A percentile compares a stretch with the other conserved stretches of the same genome.
phyloP scores from a whole-genome alignment of 2,113 vertebrate species.

The rabbit (Oryctolagus cuniculus) region mOryCun1.1 NC_091437.1:61527001-61527500 shows the following conservation, averaged over 20 bases:
- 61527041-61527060: background rate
- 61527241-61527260: background rate
- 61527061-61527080: background rate
- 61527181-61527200: background rate
- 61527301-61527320: background rate
- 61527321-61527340: accelerated
- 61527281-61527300: background rate
- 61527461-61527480: too few species aligned
- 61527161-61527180: too few species aligned
- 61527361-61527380: background rate
- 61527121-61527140: too few species aligned
- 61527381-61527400: background rate
- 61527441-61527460: background rate
- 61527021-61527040: background rate
- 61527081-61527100: background rate
- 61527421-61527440: background rate
- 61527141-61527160: too few species aligned
- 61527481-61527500: accelerated
- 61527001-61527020: background rate
- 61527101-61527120: too few species aligned
- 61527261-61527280: background rate
- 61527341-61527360: background rate
- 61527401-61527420: background rate
- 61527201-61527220: background rate
- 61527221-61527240: background rate